Conservation (phyloP, 1,140 invertebrate species). For the Megalonaias nervosa region DNA sequence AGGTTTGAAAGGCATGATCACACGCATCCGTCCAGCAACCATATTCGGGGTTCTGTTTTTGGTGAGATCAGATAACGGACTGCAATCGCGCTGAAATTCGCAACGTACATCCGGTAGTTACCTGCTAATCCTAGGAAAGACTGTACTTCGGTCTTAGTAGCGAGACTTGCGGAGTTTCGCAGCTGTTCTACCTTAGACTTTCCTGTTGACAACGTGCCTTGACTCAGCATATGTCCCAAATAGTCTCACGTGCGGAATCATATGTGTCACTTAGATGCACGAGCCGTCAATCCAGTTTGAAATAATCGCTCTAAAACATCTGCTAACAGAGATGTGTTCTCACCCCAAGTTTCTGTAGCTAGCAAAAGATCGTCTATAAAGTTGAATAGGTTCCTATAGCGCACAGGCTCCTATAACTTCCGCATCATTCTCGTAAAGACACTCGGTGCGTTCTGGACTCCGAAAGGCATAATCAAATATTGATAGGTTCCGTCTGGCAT, state of each 20-base stretch:
- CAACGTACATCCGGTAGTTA: no score
- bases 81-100: no score
- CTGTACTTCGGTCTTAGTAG: constrained; percentile 21
- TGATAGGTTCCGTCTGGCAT: no score
- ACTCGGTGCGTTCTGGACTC: constrained; percentile 2
- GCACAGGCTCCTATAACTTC: no score
- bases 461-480: constrained; percentile 22
- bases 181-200: constrained; percentile 8
- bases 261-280: not conserved
- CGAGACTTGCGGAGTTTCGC: constrained; percentile 28
- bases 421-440: constrained; percentile 24
- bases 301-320: constrained; percentile 21
- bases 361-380: constrained; percentile 6
- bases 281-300: constrained; percentile 9
- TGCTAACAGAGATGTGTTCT: constrained; percentile 19
- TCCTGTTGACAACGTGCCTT: constrained; percentile 15
- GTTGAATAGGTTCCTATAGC: not conserved
- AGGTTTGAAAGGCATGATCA: no score
- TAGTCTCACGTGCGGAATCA: constrained; percentile 43
- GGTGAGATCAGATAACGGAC: no score
- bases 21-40: no score
- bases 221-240: constrained; percentile 25
- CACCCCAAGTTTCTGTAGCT: no score
- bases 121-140: no score
- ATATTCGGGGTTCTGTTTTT: no score